Evolutionary conservation across 2,797 vertebrate genomes (phyloP), one percentile per base, ranked within the genome.

Genomic region (Simalia tracyae): DNA sequence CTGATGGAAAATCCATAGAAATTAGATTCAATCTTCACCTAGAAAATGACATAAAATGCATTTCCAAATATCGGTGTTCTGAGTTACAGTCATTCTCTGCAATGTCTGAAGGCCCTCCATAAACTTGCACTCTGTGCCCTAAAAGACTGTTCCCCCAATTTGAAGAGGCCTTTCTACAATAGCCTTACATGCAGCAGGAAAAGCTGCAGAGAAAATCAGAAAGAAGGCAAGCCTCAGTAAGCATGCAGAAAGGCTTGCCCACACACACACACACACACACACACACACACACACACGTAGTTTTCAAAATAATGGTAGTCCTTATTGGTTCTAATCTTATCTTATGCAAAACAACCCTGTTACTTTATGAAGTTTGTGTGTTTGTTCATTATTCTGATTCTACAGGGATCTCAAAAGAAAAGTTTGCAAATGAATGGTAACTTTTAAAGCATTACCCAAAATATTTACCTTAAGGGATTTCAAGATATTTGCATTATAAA

Each of bases 11-110:
- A 57, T 57, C 9, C 22, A 7, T 4, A 84, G 31, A 84, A 94
- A 85, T 63, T 66, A 50, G 17, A 94, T 1, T 72, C 5, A 68
- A 88, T 89, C 92, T 88, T 89, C 28, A 86, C 11, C 22, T 91
- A 85, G 36, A 17, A 92, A 87, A 92, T 0, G 0, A 14, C 64
- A 90, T 54, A 60, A 59, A 50, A 57, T 50, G 11, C 26, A n/a
- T 59, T 92, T 50, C 22, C 56, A 92, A 66, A 84, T 60, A 87
- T 42, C 57, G 46, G 72, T 24, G 9, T 12, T 36, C 5, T 57
- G n/a, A 26, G 1, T 4, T 88, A n/a, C 76, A 89, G 36, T 15
- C 2, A 84, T 31, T 24, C 12, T 31, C 57, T 63, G 50, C 28
- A 84, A 63, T 5, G 24, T 54, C 42, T 92, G 46, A 88, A 60